These are phyloP conservation scores for Myiozetetes cayanensis DNA, from an alignment of 2,113 vertebrate genomes.

Conservation along the genomic window DNA sequence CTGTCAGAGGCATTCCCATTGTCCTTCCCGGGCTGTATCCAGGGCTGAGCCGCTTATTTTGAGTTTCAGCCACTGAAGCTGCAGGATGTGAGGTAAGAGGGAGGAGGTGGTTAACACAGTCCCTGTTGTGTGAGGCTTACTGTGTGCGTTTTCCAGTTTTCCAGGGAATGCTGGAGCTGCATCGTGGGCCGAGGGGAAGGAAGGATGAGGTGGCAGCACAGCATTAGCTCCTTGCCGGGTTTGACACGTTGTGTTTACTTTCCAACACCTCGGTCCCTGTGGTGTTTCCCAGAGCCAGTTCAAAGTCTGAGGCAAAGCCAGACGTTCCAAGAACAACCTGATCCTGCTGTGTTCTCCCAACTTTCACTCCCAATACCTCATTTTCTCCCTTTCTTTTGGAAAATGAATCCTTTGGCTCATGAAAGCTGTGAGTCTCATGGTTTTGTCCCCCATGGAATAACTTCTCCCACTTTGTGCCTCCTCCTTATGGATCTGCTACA, in stretches of 20 bases:
- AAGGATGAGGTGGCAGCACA: background rate
- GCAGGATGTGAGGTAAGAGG: background rate
- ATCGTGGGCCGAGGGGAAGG: rapidly evolving
- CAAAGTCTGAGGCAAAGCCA: background rate
- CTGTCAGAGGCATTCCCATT: background rate
- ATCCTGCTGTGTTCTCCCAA: background rate
- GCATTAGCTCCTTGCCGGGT: background rate
- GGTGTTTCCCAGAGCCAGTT: background rate
- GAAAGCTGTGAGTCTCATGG: background rate
- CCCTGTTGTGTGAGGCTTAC: background rate
- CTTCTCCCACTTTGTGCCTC: background rate
- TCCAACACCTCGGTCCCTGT: background rate
- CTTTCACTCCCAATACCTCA: background rate
- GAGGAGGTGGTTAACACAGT: background rate
- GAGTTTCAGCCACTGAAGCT: background rate
- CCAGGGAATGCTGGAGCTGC: background rate
- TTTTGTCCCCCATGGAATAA: background rate
- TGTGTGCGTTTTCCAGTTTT: background rate
- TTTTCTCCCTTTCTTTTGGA: background rate
- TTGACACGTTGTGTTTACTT: background rate
- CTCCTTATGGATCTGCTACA: background rate
- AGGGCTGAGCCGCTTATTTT: background rate
- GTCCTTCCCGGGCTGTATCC: background rate
- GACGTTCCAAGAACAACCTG: background rate
- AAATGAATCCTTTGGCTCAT: background rate